Base-by-base conservation (phyloP, 2,888 invertebrate species). In the Conchocele bisecta region DNA sequence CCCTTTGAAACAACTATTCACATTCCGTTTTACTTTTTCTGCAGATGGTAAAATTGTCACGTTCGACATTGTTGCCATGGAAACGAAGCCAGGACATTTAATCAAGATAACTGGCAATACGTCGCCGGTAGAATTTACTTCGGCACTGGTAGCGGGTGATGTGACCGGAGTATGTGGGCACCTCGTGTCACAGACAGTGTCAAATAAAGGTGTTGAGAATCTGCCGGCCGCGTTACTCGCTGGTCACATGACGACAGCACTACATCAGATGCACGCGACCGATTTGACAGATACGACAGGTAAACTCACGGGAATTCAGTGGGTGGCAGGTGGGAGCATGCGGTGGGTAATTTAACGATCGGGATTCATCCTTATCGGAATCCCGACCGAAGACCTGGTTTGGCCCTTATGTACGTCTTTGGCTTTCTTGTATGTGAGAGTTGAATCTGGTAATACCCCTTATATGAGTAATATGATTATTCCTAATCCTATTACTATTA, bases 111-210 rank as follows among this genome's bases (percentile, higher is more conserved):
- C 82, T 22, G 73, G 81, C 24, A 79, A 82, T 20, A 86, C 88
- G 7, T 84, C 86, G 5, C 67, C 83, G 1, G 86, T 87, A 3
- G 72, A 73, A 28, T 87, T 89, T 54, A 75, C 75, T 6, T 42
- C 59, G 3, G 85, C 87, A 3, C 69, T 85, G 24, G 69, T 60
- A 5, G 35, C 29, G 5, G 76, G 75, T 4, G 85, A 89, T 66
- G 75, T 81, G 1, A 42, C 48, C 0, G 60, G 46, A 1, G 75
- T 85, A 0, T 84, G 86, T 61, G 90, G 90, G 20, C 89, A 89
- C 53, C 77, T 91, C 50, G 86, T 87, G 29, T 91, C 90, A 7
- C 72, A 88, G 59, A 77, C 89, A n/a, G 84, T 85, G 22, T 63
- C 74, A 15, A 85, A 86, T 61, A 84, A 83, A 57, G 89, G 90